Evolutionary conservation across 2,113 vertebrate species (phyloP), one percentile per base, ranked within the genome.

Genomic region (Plectropomus leopardus): DNA sequence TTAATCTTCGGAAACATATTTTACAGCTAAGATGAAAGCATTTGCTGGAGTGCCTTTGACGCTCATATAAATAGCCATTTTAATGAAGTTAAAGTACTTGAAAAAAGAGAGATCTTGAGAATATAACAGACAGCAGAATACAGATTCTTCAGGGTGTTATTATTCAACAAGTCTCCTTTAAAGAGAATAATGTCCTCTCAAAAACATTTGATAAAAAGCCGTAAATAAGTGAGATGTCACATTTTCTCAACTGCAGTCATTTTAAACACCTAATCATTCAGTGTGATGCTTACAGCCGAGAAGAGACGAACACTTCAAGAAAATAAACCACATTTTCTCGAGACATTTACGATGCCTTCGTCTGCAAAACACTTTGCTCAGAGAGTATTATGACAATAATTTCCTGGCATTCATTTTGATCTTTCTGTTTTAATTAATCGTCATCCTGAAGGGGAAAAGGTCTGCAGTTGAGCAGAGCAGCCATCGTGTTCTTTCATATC

Each of bases 351-450:
- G 1, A 7, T 11, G 54, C 26, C 4, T 60, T 60, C 26, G 50
- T 60, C 32, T 53, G 44, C 4, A 42, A 40, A 61, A 5, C 47
- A 44, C 21, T 63, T 45, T 36, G 4, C 48, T 7, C 21, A 8
- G 19, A 2, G 28, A 15, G 2, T 16, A 21, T 13, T 40, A 16
- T 58, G 3, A 15, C 6, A 50, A 16, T 58, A 4, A 58, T n/a
- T 42, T 66, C 3, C 28, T 24, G 50, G 4, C 1, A 2, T 57
- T 77, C 44, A 63, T 53, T 81, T 36, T 21, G 50, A 34, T 0
- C 15, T 65, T 70, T 40, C 16, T 55, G 45, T 74, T 58, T 73
- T 78, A 69, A 81, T 66, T 78, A 82, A 76, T 45, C 51, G 23
- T n/a, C 32, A 1, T 23, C 21, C 51, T 23, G 21, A 6, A 61